Conservation (phyloP, 2,888 invertebrate genomes). For the Amitus sp. region DNA sequence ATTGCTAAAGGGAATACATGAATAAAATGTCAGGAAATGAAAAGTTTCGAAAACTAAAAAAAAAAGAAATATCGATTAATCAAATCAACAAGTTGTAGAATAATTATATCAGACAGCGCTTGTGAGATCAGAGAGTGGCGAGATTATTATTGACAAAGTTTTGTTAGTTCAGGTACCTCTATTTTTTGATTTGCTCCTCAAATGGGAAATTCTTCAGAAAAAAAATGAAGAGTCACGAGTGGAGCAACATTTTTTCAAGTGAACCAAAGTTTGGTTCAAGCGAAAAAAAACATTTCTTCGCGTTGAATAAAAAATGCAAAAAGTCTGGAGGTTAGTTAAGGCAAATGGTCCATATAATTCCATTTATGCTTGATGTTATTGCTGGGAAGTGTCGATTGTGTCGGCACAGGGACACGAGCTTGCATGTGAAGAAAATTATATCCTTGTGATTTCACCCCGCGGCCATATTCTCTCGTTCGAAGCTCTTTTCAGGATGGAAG, state of each 20-base stretch:
- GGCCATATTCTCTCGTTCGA: constrained; percentile 36
- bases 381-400: constrained; percentile 27
- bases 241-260: background rate
- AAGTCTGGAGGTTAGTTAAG: background rate
- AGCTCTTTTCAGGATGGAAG: constrained; percentile 39
- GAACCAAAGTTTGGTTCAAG: background rate
- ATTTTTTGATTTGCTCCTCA: background rate
- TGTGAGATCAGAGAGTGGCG: too few relatives aligned
- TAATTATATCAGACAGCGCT: too few relatives aligned
- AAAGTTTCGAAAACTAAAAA: too few relatives aligned
- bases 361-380: constrained; percentile 10
- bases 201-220: background rate
- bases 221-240: background rate
- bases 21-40: too few relatives aligned
- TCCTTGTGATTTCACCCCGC: constrained; percentile 37
- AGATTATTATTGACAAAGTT: too few relatives aligned
- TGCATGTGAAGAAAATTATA: constrained; percentile 35
- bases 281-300: background rate
- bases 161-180: too few relatives aligned
- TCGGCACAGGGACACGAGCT: constrained; percentile 28
- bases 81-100: too few relatives aligned
- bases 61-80: too few relatives aligned
- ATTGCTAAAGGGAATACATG: too few relatives aligned
- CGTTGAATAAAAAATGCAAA: constrained; percentile 1
- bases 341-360: constrained; percentile 1